Evolutionary conservation across 30 jellyfish, hydroid and myxozoan genomes (phyloP).

Genomic region (Aurelia aurita): DNA sequence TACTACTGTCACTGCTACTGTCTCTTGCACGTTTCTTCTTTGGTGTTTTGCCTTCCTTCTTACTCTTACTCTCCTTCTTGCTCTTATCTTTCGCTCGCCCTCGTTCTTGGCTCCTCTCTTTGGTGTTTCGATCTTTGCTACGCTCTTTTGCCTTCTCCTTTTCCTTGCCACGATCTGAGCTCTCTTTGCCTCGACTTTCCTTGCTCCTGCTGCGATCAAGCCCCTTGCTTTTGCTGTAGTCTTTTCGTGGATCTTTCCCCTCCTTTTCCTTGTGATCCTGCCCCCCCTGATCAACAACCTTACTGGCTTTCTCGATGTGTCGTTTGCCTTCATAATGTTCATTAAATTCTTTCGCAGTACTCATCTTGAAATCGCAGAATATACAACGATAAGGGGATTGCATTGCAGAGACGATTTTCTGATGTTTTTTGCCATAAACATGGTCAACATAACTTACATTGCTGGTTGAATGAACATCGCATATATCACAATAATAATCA

Average conservation of each 20-base stretch:
- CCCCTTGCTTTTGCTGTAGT: neutral
- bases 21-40: neutral
- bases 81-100: neutral
- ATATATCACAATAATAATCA: slow-evolving; percentile 76
- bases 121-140: slow-evolving; percentile 25
- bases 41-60: neutral
- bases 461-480: slow-evolving; percentile 51
- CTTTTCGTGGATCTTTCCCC: neutral
- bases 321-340: slow-evolving; percentile 69
- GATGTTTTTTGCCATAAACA: slow-evolving; percentile 75
- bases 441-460: slow-evolving; percentile 66
- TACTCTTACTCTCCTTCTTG: slow-evolving; percentile 11
- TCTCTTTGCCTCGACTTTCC: slow-evolving; percentile 20
- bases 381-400: slow-evolving; percentile 75
- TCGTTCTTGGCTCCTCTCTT: neutral
- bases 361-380: slow-evolving; percentile 51
- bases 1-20: slow-evolving; percentile 10
- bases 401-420: slow-evolving; percentile 43
- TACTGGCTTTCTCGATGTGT: slow-evolving; percentile 66
- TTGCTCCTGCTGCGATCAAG: slow-evolving; percentile 10
- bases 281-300: slow-evolving; percentile 26
- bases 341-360: slow-evolving; percentile 45
- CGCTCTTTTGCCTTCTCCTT: slow-evolving; percentile 6
- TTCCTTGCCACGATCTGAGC: neutral
- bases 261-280: slow-evolving; percentile 21